Percentiles rank a stretch among this genome's conserved stretches.
phyloP scores from a whole-genome alignment of 2,888 invertebrate genomes.

The Cheilosia vulpina region DNA sequence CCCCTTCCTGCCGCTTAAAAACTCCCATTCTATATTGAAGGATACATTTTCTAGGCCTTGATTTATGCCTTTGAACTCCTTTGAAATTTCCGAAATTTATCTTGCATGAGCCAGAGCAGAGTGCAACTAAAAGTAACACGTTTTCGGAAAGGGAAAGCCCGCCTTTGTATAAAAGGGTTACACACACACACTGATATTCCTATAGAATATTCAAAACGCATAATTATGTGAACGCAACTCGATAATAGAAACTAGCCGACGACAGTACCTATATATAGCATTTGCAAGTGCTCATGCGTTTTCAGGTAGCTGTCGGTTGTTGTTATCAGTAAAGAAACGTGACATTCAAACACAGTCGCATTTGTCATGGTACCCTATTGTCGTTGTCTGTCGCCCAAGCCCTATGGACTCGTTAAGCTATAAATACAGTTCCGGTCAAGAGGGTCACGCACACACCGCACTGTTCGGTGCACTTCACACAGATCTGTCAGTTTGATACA shows the following conservation, averaged over 20 bases:
- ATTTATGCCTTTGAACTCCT: constrained; percentile 25
- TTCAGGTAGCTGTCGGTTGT: constrained; percentile 29
- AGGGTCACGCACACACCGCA: constrained; percentile 28
- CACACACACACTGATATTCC: not conserved
- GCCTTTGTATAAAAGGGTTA: constrained; percentile 19
- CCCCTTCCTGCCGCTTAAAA: not conserved
- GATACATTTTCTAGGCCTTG: not conserved
- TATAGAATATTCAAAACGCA: constrained; percentile 43
- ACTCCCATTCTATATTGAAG: not conserved
- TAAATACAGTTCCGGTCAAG: constrained; percentile 48
- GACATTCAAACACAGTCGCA: constrained; percentile 22
- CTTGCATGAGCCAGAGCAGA: not conserved
- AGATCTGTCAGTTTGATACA: constrained; percentile 39
- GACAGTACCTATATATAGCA: not conserved
- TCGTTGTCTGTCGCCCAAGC: constrained; percentile 16
- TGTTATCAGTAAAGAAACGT: constrained; percentile 38
- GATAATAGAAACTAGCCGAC: not conserved
- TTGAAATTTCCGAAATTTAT: constrained; percentile 15
- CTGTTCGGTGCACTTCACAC: constrained; percentile 41
- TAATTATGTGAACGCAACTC: constrained; percentile 37
- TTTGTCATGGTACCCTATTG: constrained; percentile 25
- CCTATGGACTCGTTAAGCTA: constrained; percentile 16
- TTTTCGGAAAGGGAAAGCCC: constrained; percentile 46
- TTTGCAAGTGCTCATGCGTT: not conserved
- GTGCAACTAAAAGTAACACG: constrained; percentile 1